Evolutionary conservation across 2,113 vertebrate genomes (phyloP), one percentile per base, ranked within the genome.

Genomic region (Podarcis cretensis): DNA sequence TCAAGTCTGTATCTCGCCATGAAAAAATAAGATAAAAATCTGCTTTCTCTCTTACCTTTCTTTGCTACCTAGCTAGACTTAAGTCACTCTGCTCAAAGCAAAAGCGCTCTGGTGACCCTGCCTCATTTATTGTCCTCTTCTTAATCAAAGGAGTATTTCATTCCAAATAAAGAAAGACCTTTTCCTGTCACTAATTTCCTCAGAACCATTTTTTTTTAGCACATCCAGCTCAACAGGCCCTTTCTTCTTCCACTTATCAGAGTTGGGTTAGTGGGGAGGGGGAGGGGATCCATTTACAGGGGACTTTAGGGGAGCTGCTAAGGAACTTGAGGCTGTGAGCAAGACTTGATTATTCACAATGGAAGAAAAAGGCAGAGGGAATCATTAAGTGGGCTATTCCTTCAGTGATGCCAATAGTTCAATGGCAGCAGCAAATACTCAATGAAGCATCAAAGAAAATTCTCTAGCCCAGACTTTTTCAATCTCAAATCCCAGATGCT

Each of bases 111-210:
- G 3, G 75, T 59, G 92, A 69, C 81, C 63, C 6, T 6, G 69
- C 9, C 6, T 78, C 48, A 1, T 32, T 14, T 5, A 85, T 78
- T 79, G 71, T 74, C 65, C 48, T 90, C 90, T 66, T 91, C 89
- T 95, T 92, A 93, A 93, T 71, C 84, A 83, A 25, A 86, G 85
- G 27, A 73, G 73, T 83, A 91, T 93, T 93, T 93, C 92, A 88
- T 94, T 87, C 83, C 7, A 32, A 81, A 90, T 92, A 94, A 95
- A 81, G 88, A 87, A 89, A 93, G 93, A 85, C 83, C 73, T 83
- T 91, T 85, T 76, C 84, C 87, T 65, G 76, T 88, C 86, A 57
- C 57, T 85, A 85, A 57, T 88, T 88, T 94, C 84, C 89, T 90
- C 5, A 0, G 9, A 16, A 1, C 10, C 0, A 0, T 54, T 89